These are phyloP conservation scores for Danaus plexippus DNA, from an alignment of 1,140 invertebrate species.

Conservation along the genomic window DNA sequence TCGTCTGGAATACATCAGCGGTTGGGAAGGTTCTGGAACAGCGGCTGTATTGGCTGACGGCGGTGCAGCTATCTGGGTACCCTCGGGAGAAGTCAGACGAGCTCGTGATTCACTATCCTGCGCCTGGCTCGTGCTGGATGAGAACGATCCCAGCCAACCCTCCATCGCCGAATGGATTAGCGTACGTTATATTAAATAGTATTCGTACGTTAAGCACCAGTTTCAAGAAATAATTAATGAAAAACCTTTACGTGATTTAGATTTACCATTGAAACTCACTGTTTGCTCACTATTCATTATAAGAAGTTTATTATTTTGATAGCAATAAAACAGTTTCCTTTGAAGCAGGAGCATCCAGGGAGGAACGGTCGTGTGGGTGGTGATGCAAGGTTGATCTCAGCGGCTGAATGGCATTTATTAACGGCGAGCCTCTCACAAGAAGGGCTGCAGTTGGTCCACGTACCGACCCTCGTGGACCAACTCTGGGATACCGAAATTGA, in stretches of 20 bases:
- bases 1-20: constrained; percentile 85
- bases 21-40: constrained; percentile 88
- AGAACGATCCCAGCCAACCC: constrained; percentile 73
- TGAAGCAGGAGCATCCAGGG: constrained; percentile 74
- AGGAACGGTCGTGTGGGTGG: constrained; percentile 81
- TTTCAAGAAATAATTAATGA: no score
- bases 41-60: constrained; percentile 82
- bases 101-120: constrained; percentile 84
- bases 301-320: constrained; percentile 2
- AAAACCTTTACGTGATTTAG: neutral
- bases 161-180: constrained; percentile 76
- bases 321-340: no score
- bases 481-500: constrained; percentile 81
- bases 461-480: constrained; percentile 85
- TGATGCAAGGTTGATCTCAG: constrained; percentile 83
- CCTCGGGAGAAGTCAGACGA: constrained; percentile 86
- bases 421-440: constrained; percentile 73
- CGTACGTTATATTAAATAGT: constrained; percentile 5
- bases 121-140: constrained; percentile 86
- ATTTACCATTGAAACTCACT: no score
- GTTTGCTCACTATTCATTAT: neutral
- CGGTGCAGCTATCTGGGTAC: constrained; percentile 91
- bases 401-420: constrained; percentile 76
- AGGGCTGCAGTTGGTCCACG: constrained; percentile 74
- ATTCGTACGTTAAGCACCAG: no score